Evolutionary conservation across 2,797 vertebrate species (phyloP), one percentile per base, ranked within the genome.

Genomic region (Lepilemur ruficaudatus): DNA sequence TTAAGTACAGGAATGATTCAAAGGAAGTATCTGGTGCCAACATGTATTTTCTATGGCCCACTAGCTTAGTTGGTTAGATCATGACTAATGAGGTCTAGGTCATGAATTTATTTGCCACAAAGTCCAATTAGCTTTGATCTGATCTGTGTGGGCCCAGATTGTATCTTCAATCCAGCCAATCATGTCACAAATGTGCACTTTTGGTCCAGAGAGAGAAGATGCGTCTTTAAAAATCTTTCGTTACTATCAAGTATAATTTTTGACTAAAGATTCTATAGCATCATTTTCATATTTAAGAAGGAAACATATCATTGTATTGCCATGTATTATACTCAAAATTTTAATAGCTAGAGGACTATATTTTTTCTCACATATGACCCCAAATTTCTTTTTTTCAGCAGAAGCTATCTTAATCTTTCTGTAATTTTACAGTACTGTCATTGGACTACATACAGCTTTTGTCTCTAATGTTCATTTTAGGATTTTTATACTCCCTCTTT

Each of bases 51-150:
- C 55, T 93, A 0, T 94, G 65, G 52, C 38, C 63, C 22, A 38
- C 63, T 82, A 88, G 57, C 52, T 91, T 65, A 76, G 57, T 83
- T 92, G 67, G 63, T 89, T 73, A 89, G 75, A 93, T 89, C 55
- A 70, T 91, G 55, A 79, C 80, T 94, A 91, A 91, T 95, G 92
- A 97, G 46, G 50, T 82, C 92, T 78, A 91, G 91, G 48, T 92
- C 85, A 43, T 61, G 67, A 91, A 63, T 86, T 97, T 83, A 81
- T 73, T 95, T 88, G 72, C 25, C 83, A 69, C 48, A 91, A 89
- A 95, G 69, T 91, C 93, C 76, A 87, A 5, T 97, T 96, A 95
- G 57, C 65, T 96, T 95, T 81, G 72, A 32, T 94, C 32, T 65
- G 10, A n/a, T 92, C 38, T 91, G 1, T 96, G 55, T 91, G 46